phyloP scores from a whole-genome alignment of 2,888 invertebrate species.

The Aphodius granarius region DNA sequence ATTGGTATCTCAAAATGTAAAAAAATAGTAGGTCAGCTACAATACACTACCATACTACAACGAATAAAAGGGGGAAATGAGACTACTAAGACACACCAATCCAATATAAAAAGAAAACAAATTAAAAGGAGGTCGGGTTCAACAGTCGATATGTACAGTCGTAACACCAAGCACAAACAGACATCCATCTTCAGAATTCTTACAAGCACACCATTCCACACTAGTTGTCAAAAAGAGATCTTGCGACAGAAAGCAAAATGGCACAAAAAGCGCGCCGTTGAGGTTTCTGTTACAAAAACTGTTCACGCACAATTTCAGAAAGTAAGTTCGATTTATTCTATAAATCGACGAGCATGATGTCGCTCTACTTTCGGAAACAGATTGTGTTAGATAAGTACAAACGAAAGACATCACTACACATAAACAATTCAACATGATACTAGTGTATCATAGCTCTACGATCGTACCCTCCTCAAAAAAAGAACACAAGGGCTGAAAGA shows the following conservation, averaged over 20 bases:
- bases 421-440: conserved; percentile 45
- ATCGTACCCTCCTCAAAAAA: conserved; percentile 55
- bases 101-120: conserved; percentile 14
- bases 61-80: conserved; percentile 21
- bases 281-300: not conserved
- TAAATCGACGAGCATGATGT: too few relatives aligned
- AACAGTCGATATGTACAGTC: conserved; percentile 43
- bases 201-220: conserved; percentile 41
- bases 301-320: not conserved
- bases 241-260: conserved; percentile 3
- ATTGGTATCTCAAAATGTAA: not conserved
- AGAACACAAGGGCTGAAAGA: conserved; percentile 44
- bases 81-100: conserved; percentile 13
- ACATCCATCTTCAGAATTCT: conserved; percentile 43
- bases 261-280: too few relatives aligned
- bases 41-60: conserved; percentile 30
- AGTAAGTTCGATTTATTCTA: too few relatives aligned
- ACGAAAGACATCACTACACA: conserved; percentile 40
- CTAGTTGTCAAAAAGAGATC: conserved; percentile 35
- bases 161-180: conserved; percentile 50
- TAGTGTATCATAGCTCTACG: conserved; percentile 45
- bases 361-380: not conserved
- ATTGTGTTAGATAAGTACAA: conserved; percentile 17
- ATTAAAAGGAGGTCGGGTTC: conserved; percentile 4
- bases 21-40: not conserved